Conservation (phyloP, 2,888 invertebrate genomes). For the Tachystola acroxantha region DNA sequence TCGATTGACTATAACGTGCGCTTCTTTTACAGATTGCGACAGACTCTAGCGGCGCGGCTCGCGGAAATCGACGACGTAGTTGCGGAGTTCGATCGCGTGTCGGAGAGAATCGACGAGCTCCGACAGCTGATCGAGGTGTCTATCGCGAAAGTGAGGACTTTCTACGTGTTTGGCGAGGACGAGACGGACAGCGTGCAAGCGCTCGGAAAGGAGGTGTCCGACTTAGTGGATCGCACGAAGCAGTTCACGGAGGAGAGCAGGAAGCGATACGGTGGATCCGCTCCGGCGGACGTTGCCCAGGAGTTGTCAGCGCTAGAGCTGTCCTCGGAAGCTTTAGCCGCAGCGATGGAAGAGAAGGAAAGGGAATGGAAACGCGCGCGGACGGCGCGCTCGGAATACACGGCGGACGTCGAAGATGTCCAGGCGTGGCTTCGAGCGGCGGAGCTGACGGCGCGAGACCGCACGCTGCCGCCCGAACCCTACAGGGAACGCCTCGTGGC, state of each 20-base stretch:
- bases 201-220: conserved; percentile 77
- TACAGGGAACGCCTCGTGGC: conserved; percentile 88
- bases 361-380: conserved; percentile 92
- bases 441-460: conserved; percentile 89
- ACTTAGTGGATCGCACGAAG: conserved; percentile 76
- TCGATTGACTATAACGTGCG: conserved; percentile 18
- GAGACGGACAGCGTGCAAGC: conserved; percentile 79
- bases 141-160: conserved; percentile 81
- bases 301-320: conserved; percentile 90
- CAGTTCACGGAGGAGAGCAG: conserved; percentile 78
- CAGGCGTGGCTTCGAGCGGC: conserved; percentile 91
- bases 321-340: conserved; percentile 86
- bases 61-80: conserved; percentile 86
- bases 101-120: conserved; percentile 83
- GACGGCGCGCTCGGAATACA: conserved; percentile 88
- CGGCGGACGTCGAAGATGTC: conserved; percentile 87
- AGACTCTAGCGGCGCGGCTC: conserved; percentile 86
- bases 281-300: conserved; percentile 88
- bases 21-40: conserved; percentile 85
- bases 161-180: conserved; percentile 89
- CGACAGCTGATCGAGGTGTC: conserved; percentile 83
- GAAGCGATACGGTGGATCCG: conserved; percentile 80
- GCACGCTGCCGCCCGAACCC: conserved; percentile 85
- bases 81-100: conserved; percentile 85
- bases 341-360: conserved; percentile 92